phyloP scores from a whole-genome alignment of 2,113 vertebrate species.

The Brachyhypopomus gauderio region DNA sequence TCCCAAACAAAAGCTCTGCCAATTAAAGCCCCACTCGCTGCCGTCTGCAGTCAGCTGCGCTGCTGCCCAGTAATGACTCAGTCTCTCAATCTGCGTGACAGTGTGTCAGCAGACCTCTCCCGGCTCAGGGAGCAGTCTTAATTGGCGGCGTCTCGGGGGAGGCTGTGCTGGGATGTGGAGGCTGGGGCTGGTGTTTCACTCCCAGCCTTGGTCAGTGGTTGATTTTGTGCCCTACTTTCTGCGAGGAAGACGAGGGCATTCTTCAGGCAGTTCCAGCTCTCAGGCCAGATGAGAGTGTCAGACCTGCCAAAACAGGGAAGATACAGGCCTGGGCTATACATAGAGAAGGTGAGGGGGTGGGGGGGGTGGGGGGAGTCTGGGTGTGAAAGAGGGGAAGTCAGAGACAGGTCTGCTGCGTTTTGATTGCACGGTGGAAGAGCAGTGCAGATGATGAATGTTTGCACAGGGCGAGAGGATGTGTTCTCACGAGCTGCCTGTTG shows the following conservation, averaged over 20 bases:
- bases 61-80: slow-evolving; percentile 52
- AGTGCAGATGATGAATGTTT: neutral
- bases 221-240: slow-evolving; percentile 55
- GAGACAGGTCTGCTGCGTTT: neutral
- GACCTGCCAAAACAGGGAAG: neutral
- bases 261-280: slow-evolving; percentile 37
- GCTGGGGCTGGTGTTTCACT: slow-evolving; percentile 49
- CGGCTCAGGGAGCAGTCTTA: slow-evolving; percentile 55
- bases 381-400: neutral
- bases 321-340: neutral
- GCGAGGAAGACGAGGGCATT: slow-evolving; percentile 26
- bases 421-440: neutral
- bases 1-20: slow-evolving; percentile 59
- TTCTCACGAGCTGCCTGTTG: neutral
- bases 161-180: slow-evolving; percentile 46
- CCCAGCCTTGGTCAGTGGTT: slow-evolving; percentile 52
- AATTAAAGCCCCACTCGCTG: slow-evolving; percentile 56
- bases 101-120: slow-evolving; percentile 57
- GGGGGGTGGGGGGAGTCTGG: neutral
- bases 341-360: neutral
- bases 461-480: neutral
- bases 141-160: slow-evolving; percentile 58
- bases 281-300: slow-evolving; percentile 9
- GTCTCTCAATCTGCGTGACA: slow-evolving; percentile 61
- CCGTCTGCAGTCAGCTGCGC: slow-evolving; percentile 50